phyloP scores from a whole-genome alignment of 1,140 invertebrate genomes.

The Elysia chlorotica region DNA sequence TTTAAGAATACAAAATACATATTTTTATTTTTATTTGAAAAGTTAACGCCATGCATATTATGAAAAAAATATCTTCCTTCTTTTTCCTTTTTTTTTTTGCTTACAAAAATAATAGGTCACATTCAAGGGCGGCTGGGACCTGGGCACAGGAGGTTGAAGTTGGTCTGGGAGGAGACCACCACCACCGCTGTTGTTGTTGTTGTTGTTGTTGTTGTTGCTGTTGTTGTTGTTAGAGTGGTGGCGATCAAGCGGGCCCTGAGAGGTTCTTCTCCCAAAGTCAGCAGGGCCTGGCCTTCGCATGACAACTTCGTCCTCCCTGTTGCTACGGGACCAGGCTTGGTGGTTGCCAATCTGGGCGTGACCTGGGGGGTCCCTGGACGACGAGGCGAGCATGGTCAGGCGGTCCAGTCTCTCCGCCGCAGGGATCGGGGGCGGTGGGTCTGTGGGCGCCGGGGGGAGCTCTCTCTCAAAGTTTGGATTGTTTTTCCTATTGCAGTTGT shows the following conservation, averaged over 20 bases:
- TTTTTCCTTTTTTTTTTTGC: neutral
- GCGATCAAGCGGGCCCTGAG: no score
- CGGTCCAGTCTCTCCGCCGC: constrained; percentile 35
- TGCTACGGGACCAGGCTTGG: neutral
- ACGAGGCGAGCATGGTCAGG: constrained; percentile 16
- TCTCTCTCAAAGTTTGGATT: no score
- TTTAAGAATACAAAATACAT: no score
- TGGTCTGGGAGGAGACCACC: neutral
- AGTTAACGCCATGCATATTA: no score
- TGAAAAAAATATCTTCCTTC: no score
- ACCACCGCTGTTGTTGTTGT: neutral
- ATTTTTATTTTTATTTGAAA: no score
- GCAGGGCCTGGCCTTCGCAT: neutral
- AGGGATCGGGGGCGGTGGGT: constrained; percentile 9
- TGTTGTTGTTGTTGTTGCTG: neutral
- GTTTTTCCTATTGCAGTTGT: no score
- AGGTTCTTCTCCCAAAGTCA: neutral
- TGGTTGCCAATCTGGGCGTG: constrained; percentile 1
- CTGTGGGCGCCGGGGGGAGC: constrained; percentile 34
- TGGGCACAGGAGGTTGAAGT: neutral
- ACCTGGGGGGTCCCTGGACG: neutral
- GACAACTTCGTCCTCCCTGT: neutral
- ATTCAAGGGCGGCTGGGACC: neutral
- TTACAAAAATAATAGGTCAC: neutral
- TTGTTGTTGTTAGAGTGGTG: no score